Conservation (phyloP, 2,797 vertebrate species). For the Mormyrus hasselquistii region DNA sequence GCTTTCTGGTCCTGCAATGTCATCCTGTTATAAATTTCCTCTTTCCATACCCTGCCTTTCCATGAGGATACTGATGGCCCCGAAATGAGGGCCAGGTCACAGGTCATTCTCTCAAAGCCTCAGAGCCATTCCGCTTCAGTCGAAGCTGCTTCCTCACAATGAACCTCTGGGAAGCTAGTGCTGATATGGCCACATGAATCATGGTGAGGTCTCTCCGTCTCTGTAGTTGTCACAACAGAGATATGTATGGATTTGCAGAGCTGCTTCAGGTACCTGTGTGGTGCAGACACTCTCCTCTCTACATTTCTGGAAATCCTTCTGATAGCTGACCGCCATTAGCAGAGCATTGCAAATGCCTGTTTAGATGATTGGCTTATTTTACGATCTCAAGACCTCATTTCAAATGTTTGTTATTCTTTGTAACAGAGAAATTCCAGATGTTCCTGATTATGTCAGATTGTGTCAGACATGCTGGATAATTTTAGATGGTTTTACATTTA, state of each 20-base stretch:
- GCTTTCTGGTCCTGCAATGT: not conserved
- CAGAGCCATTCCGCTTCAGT: not conserved
- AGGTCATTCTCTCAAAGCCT: not conserved
- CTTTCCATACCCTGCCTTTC: not conserved
- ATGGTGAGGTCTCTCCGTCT: constrained; percentile 47
- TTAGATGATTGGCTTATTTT: not conserved
- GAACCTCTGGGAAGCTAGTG: not conserved
- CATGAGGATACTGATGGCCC: no score
- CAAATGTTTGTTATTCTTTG: not conserved
- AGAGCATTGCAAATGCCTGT: not conserved
- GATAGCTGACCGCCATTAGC: not conserved
- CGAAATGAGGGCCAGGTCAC: not conserved
- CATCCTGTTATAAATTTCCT: not conserved
- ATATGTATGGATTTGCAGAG: constrained; percentile 41
- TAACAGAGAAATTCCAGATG: not conserved
- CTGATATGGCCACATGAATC: not conserved
- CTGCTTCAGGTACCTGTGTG: constrained; percentile 40
- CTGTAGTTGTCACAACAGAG: constrained; percentile 50
- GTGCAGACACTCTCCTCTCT: not conserved
- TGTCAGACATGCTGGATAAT: not conserved
- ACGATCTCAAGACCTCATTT: not conserved
- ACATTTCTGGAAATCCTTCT: not conserved
- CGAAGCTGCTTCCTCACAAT: not conserved
- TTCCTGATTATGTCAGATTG: not conserved
- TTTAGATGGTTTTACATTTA: not conserved